These are phyloP conservation scores for Schizotus pectinicornis DNA, from an alignment of 2,888 invertebrate genomes.

Conservation along the genomic window DNA sequence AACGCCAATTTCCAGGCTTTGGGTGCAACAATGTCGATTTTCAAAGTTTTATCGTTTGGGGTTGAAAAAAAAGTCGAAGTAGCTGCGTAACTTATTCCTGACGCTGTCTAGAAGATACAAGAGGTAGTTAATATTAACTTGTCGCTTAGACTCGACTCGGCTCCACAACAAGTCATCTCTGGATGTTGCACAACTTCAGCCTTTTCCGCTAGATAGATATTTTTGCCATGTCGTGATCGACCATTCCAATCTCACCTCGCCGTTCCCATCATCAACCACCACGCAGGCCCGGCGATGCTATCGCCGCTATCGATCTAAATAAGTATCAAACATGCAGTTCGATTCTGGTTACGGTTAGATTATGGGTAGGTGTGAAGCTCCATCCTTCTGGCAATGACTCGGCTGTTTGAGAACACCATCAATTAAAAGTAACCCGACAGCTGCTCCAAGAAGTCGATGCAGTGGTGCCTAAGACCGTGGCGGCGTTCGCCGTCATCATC, in stretches of 20 bases:
- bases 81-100: too few relatives aligned
- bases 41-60: too few relatives aligned
- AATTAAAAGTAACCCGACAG: slow-evolving; percentile 57
- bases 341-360: slow-evolving; percentile 47
- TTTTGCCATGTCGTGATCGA: too few relatives aligned
- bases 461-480: slow-evolving; percentile 8
- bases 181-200: too few relatives aligned
- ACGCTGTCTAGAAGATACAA: too few relatives aligned
- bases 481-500: slow-evolving; percentile 13
- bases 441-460: slow-evolving; percentile 41
- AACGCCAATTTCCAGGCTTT: too few relatives aligned
- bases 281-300: slow-evolving; percentile 17
- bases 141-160: too few relatives aligned
- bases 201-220: too few relatives aligned
- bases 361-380: slow-evolving; percentile 56
- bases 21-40: too few relatives aligned
- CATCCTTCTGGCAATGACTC: slow-evolving; percentile 56
- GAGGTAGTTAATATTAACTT: too few relatives aligned
- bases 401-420: slow-evolving; percentile 54
- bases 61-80: too few relatives aligned
- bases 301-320: slow-evolving; percentile 37
- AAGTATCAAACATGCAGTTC: slow-evolving; percentile 30
- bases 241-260: not conserved
- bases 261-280: not conserved
- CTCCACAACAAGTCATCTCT: too few relatives aligned